Evolutionary conservation across 2,113 vertebrate genomes (phyloP).

Genomic region (Nycticryphes semicollaris): DNA sequence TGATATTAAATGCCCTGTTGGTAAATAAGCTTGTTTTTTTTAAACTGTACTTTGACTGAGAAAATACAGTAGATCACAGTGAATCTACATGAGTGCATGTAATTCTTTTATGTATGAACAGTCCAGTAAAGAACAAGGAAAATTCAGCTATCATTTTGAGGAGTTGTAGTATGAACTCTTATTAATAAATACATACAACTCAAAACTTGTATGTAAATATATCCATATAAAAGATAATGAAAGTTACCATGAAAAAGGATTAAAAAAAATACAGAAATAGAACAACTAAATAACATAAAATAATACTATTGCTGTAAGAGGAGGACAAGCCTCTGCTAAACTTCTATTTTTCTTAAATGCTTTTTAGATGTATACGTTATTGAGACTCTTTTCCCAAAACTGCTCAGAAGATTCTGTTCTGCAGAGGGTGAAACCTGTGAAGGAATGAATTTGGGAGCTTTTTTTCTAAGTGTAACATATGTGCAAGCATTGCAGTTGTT

Average conservation of each 20-base stretch:
- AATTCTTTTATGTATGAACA: neutral
- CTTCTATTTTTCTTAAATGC: neutral
- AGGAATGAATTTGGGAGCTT: neutral
- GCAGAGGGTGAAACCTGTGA: neutral
- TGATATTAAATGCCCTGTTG: neutral
- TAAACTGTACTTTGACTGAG: neutral
- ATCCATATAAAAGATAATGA: fast-evolving
- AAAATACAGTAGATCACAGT: neutral
- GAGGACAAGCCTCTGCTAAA: neutral
- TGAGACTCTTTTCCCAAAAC: neutral
- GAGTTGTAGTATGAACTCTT: neutral
- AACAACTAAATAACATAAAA: neutral
- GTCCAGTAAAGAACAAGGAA: neutral
- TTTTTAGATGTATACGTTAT: neutral
- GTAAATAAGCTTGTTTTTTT: neutral
- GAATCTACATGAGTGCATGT: neutral
- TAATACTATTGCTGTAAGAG: neutral
- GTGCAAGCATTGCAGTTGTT: neutral
- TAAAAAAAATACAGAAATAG: neutral
- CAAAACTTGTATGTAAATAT: neutral
- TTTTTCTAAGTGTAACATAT: neutral
- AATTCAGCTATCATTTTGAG: neutral
- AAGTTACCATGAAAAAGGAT: neutral
- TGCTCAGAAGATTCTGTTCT: neutral
- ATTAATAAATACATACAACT: neutral